Evolutionary conservation across 2,113 vertebrate species (phyloP), one percentile per base, ranked within the genome.

Genomic region (Strix uralensis): DNA sequence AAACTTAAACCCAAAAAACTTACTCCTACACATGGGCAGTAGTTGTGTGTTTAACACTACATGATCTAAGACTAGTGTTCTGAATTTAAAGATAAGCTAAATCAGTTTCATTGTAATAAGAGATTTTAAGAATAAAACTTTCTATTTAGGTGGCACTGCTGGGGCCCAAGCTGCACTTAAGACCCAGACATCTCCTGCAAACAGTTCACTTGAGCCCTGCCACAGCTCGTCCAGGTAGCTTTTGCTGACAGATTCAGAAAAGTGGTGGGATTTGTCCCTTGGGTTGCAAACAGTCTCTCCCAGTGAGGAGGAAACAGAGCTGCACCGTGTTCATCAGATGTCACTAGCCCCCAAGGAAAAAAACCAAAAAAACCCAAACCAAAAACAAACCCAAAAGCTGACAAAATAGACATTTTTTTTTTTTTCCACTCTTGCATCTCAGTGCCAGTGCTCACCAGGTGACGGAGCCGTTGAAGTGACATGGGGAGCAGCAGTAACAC

Each of bases 401-500:
- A 40, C 5, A 34, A 32, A 66, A 4, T 23, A 44, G 20, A 12
- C 3, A 5, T 36, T 38, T 42, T 42, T 42, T 11, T 16, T 65
- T 40, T 70, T 51, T 12, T 2, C 27, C 23, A 40, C 5, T 11
- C 23, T 65, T 7, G 97, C 98, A 92, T 97, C 99, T 98, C 97
- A 87, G 91, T 96, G 98, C n/a, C 98, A 96, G 2, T 8, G 96
- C 54, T 42, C 79, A 77, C n/a, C 97, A 96, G 58, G 88, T 98
- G 58, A 90, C 14, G 12, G 89, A 83, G 36, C 98, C 91, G 46
- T 21, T 47, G 46, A 47, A 47, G 20, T 47, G 29, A 40, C 59
- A 9, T 1, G 1, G 62, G 98, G 26, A 42, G 98, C 97, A 1
- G 90, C 79, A 3, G 98, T 65, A 98, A 94, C 99, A 98, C 98